Evolutionary conservation across 2,888 invertebrate genomes (phyloP).

Genomic region (Chaitophorus viminalis): DNA sequence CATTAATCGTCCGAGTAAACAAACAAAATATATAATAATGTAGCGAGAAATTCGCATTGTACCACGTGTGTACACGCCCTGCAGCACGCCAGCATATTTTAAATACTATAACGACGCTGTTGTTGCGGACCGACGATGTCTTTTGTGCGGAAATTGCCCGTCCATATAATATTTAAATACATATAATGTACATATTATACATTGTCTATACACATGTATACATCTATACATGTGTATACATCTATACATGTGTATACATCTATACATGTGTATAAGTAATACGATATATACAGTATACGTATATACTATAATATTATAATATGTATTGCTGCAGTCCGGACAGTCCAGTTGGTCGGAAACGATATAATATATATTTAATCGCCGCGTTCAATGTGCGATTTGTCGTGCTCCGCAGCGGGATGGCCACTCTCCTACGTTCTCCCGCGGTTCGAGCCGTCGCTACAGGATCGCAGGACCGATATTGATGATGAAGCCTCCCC

Average conservation of each 20-base stretch:
- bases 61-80: background rate
- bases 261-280: background rate
- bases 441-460: background rate
- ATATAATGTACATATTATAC: too few species aligned
- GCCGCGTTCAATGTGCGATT: slow-evolving; percentile 10
- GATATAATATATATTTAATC: slow-evolving; percentile 10
- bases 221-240: too few species aligned
- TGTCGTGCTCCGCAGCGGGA: background rate
- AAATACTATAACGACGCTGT: background rate
- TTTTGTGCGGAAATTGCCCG: background rate
- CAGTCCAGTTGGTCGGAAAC: background rate
- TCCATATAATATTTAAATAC: too few species aligned
- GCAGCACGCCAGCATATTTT: background rate
- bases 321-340: background rate
- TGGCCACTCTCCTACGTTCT: background rate
- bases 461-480: background rate
- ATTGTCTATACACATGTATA: too few species aligned
- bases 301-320: background rate
- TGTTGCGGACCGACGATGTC: background rate
- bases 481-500: background rate
- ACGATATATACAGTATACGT: background rate
- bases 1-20: slow-evolving; percentile 38
- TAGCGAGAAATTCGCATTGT: background rate
- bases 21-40: slow-evolving; percentile 29
- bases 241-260: too few species aligned